Evolutionary conservation across 2,888 invertebrate genomes (phyloP), one percentile per base, ranked within the genome.

Genomic region (Neelides folsomi): DNA sequence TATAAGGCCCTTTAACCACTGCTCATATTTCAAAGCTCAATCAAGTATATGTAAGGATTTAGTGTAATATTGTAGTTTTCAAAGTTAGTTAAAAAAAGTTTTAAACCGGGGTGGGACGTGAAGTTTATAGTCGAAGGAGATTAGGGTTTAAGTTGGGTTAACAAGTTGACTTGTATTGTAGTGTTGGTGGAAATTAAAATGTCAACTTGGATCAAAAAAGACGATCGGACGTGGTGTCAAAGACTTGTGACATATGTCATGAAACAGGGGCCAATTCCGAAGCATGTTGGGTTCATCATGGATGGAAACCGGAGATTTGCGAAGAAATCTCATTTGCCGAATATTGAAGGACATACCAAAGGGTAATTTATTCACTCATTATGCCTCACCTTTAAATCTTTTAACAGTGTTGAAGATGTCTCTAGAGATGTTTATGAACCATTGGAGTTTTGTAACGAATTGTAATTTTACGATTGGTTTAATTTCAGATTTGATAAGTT

Each of bases 271-370:
- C 78, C 81, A 34, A 74, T 95, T 54, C 97, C 97, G 0, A 77
- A 79, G 57, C 98, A 98, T 71, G 76, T 98, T 59, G 95, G 95
- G 1, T 84, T 98, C 68, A 97, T 98, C 46, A 77, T 79, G 76
- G 79, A 79, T 67, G 79, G 79, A 34, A 63, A 63, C 52, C 52
- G 63, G 12, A 34, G 63, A 51, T 63, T 56, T 49, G 63, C 63
- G 1, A 55, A 54, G 34, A 58, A 57, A 18, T 43, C 45, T 35
- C 67, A 71, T 27, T 66, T 75, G 39, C 70, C 70, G 27, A 71
- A 70, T 47, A 67, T 75, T 13, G 68, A 75, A 51, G 79, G 79
- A 2, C 78, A 79, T 66, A 55, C 57, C 9, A 59, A 64, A 54
- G 71, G 68, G 57, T 65, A 52, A 58, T 51, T n/a, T 16, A 27